Percentiles rank a stretch among this genome's conserved stretches.
Conservation (phyloP, 53 echinoderm and acorn worm species). For the Crossaster papposus region DNA sequence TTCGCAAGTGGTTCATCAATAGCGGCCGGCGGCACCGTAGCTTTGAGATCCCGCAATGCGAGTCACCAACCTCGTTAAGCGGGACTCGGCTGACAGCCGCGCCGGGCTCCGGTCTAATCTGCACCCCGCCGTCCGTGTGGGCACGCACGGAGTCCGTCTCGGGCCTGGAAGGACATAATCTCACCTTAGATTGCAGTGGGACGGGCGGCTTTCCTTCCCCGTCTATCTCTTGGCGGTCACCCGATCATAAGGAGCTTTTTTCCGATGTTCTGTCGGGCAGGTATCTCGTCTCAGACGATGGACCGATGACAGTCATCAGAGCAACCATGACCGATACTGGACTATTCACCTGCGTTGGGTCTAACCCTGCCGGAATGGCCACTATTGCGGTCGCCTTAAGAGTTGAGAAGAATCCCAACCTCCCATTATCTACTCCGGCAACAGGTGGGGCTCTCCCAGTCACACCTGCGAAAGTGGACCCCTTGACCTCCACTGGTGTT, state of each 20-base stretch:
- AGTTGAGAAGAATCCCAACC: conserved; percentile 48
- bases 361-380: conserved; percentile 86
- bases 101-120: conserved; percentile 56
- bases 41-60: conserved; percentile 77
- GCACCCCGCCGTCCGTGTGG: conserved; percentile 68
- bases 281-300: conserved; percentile 71
- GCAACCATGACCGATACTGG: conserved; percentile 74
- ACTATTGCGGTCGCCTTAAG: conserved; percentile 43
- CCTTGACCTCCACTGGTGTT: background rate
- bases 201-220: conserved; percentile 80
- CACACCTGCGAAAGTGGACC: conserved; percentile 10
- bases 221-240: conserved; percentile 71
- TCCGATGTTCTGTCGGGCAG: conserved; percentile 42
- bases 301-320: conserved; percentile 67
- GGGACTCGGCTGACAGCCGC: conserved; percentile 73
- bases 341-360: conserved; percentile 75
- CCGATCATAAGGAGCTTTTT: conserved; percentile 21
- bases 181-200: conserved; percentile 72
- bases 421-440: conserved; percentile 33
- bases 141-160: conserved; percentile 21
- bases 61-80: conserved; percentile 65
- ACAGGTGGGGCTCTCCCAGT: conserved; percentile 23
- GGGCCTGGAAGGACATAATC: conserved; percentile 54
- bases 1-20: conserved; percentile 73
- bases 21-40: conserved; percentile 67